A percentile compares a stretch with the other conserved stretches of the same genome.
These are phyloP conservation scores for Huso huso DNA, from an alignment of 2,797 vertebrate genomes.

Conservation along the genomic window DNA sequence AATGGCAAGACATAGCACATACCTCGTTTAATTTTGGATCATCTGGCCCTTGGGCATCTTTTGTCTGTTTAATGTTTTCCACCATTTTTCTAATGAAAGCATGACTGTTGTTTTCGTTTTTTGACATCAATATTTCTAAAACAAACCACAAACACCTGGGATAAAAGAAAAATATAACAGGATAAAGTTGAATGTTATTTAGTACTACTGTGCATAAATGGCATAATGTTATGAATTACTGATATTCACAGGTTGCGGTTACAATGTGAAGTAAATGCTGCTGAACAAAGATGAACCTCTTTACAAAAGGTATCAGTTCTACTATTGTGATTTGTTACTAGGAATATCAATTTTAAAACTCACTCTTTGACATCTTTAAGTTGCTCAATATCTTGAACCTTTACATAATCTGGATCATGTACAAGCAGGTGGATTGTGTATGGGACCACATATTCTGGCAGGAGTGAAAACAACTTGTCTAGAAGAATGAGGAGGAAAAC, in stretches of 20 bases:
- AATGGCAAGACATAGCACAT: slow-evolving; percentile 15
- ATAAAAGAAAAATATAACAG: slow-evolving; percentile 19
- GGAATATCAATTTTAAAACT: slow-evolving; percentile 36
- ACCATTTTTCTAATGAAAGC: slow-evolving; percentile 98
- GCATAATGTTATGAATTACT: no score
- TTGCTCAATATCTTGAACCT: slow-evolving; percentile 94
- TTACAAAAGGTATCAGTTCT: no score
- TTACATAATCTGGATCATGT: slow-evolving; percentile 95
- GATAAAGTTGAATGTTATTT: slow-evolving; percentile 3
- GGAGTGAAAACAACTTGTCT: slow-evolving; percentile 92
- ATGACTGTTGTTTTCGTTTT: slow-evolving; percentile 98
- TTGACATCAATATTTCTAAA: slow-evolving; percentile 93
- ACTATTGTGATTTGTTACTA: no score
- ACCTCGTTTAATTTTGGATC: slow-evolving; percentile 96
- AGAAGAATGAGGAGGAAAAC: slow-evolving; percentile 26
- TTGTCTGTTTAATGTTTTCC: slow-evolving; percentile 97
- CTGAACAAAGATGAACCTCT: no score
- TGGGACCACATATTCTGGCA: slow-evolving; percentile 95
- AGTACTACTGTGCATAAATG: not conserved
- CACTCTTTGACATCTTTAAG: slow-evolving; percentile 98
- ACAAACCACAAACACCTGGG: slow-evolving; percentile 93
- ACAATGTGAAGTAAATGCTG: no score
- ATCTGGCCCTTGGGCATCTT: slow-evolving; percentile 82
- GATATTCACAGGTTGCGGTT: no score
- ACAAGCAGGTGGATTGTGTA: slow-evolving; percentile 95